These are phyloP conservation scores for Chrysocyon brachyurus DNA, from an alignment of 2,797 vertebrate species.

Conservation along the genomic window DNA sequence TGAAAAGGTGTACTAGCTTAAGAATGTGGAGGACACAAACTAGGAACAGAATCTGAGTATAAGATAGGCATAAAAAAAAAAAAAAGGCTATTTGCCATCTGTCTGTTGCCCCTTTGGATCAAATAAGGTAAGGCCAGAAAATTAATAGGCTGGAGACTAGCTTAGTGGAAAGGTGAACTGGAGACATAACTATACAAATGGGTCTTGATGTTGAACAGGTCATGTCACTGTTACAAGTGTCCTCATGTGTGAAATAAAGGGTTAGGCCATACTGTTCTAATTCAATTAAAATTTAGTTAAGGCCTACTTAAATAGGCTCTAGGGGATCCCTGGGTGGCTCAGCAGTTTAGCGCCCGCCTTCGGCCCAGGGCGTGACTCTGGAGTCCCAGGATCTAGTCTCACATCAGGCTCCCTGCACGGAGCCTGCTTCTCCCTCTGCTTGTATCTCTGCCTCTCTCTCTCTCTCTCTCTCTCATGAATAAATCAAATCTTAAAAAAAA, in stretches of 20 bases:
- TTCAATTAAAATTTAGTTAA: not conserved
- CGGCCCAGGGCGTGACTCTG: too few species aligned
- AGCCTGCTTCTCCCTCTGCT: too few species aligned
- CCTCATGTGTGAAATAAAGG: not conserved
- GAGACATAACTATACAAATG: not conserved
- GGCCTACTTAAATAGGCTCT: too few species aligned
- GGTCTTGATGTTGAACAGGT: not conserved
- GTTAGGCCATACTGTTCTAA: not conserved
- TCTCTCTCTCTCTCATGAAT: too few species aligned
- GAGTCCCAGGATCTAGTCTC: too few species aligned
- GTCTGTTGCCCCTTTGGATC: not conserved
- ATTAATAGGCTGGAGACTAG: not conserved
- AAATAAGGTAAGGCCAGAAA: not conserved
- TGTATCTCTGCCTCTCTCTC: too few species aligned
- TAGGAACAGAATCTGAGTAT: not conserved
- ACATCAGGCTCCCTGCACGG: too few species aligned
- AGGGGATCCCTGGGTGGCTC: too few species aligned
- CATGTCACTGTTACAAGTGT: not conserved
- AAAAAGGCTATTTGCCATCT: not conserved
- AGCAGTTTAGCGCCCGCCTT: too few species aligned
- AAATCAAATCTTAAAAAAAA: too few species aligned
- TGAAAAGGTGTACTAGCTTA: not conserved
- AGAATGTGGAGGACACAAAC: not conserved
- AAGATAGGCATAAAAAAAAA: not conserved
- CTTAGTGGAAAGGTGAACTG: not conserved